Percentiles rank a stretch among this genome's conserved stretches.
Conservation (phyloP, 2,888 invertebrate species). For the Agriotes lineatus region DNA sequence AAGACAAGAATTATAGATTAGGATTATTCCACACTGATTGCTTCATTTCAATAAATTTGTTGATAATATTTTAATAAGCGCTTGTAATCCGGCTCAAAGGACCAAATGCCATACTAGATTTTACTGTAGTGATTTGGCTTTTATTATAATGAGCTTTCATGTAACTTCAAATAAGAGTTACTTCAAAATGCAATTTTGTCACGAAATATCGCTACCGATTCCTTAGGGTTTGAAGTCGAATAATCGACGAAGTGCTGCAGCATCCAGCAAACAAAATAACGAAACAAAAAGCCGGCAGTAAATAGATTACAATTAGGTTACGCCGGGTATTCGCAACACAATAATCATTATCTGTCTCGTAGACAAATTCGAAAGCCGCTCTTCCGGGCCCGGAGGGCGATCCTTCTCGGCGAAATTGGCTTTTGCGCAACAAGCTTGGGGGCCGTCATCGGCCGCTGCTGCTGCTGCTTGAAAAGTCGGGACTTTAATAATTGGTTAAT, state of each 20-base stretch:
- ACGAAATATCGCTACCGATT: too few species aligned
- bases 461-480: not conserved
- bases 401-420: not conserved
- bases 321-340: conserved; percentile 2
- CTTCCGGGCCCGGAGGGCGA: not conserved
- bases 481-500: not conserved
- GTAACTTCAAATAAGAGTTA: too few species aligned
- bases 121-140: too few species aligned
- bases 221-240: not conserved
- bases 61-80: too few species aligned
- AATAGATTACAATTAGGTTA: conserved; percentile 15
- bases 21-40: too few species aligned
- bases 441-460: not conserved
- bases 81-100: too few species aligned
- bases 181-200: too few species aligned
- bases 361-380: conserved; percentile 4
- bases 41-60: too few species aligned
- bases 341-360: conserved; percentile 16
- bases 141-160: too few species aligned
- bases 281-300: not conserved
- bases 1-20: too few species aligned
- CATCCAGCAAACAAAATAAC: not conserved
- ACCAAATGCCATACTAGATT: too few species aligned
- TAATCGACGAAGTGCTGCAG: not conserved
- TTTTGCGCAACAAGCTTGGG: not conserved